Conservation (phyloP, 2,797 vertebrate genomes). For the Ctenopoma multispine region DNA sequence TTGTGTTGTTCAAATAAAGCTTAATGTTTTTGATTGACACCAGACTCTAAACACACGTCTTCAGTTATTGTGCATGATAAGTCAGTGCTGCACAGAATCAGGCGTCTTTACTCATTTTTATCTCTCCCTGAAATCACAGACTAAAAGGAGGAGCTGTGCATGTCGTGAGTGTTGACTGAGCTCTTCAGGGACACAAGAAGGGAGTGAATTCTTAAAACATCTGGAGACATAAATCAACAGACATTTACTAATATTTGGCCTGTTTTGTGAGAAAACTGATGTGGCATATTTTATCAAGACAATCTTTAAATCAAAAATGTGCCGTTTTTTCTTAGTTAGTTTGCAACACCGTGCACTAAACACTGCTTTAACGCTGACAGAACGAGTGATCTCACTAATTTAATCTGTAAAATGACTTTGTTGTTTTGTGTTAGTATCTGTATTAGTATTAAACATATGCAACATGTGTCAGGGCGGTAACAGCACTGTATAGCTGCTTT, state of each 20-base stretch:
- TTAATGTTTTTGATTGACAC: not conserved
- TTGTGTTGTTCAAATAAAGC: not conserved
- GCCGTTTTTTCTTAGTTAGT: too few relatives aligned
- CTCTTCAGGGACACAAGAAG: slow-evolving; percentile 12
- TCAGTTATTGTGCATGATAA: not conserved
- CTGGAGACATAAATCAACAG: too few relatives aligned
- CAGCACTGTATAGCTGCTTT: too few relatives aligned
- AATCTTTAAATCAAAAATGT: too few relatives aligned
- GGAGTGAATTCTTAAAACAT: slow-evolving; percentile 12
- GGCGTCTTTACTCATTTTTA: not conserved
- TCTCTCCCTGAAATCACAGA: not conserved
- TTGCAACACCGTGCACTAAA: too few relatives aligned
- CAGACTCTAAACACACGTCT: not conserved
- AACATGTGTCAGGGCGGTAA: too few relatives aligned
- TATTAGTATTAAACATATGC: too few relatives aligned
- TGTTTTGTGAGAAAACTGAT: too few relatives aligned
- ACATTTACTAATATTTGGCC: too few relatives aligned
- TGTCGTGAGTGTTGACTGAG: not conserved
- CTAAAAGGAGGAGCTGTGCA: not conserved
- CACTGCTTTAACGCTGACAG: not conserved
- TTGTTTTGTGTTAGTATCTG: too few relatives aligned
- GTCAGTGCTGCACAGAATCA: not conserved
- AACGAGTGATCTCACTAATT: not conserved
- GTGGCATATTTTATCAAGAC: too few relatives aligned
- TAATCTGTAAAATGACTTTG: too few relatives aligned